Base-by-base conservation (phyloP, 37 sponge, comb jelly and placozoan species). In the Ephydatia muelleri region DNA sequence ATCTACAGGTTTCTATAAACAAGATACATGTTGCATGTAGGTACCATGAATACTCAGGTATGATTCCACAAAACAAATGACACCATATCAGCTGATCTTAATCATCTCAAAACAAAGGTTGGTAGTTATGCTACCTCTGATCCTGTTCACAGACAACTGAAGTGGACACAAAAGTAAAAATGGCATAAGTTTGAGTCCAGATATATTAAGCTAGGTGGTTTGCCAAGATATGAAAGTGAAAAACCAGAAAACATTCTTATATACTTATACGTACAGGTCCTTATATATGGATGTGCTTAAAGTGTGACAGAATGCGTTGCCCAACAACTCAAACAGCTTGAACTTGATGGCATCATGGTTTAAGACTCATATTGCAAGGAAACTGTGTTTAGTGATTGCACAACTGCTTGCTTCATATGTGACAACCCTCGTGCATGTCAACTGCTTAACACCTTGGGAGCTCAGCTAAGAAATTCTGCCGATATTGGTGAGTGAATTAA, bases 111-210 rank as follows among this genome's bases (percentile, higher is more conserved):
- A n/a, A n/a, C n/a, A n/a, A n/a, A n/a, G n/a, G n/a, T n/a, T n/a
- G 33, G 16, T 13, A 26, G 28, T 72, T 13, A 72, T 72, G 73
- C 33, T 72, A 30, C 73, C 73, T 26, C 23, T 72, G 73, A 72
- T 85, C 39, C 33, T 85, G 12, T 85, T 77, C 48, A 33, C 85
- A 28, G 85, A 85, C 68, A 78, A 85, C 47, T 39, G 49, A 14
- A 85, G 85, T 85, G 85, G 85, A 65, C 76, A 85, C 47, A 26
- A 33, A 16, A 39, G 48, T 14, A 85, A 85, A 77, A 76, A 85
- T 85, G 85, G 85, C 76, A 85, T 47, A 67, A 66, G 29, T 85
- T 85, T 39, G 70, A 85, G 27, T 28, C 28, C 23, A 77, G 85
- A 78, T 85, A 78, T 39, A 12, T 77, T 12, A 31, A 33, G 23